Base-by-base conservation (phyloP, 2,888 invertebrate species). In the Philaethria dido region DNA sequence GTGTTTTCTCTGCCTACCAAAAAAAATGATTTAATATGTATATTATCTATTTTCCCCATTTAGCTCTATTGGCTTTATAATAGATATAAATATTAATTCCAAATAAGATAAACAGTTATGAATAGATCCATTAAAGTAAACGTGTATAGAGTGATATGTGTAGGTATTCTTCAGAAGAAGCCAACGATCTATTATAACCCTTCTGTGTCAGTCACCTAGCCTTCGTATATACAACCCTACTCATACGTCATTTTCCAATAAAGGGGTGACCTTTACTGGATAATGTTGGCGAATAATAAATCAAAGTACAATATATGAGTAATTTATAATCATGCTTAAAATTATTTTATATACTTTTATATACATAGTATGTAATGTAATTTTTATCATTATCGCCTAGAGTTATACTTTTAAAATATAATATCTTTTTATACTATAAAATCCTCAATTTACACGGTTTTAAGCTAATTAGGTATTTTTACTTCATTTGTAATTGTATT, bases 121-220 rank as follows among this genome's bases (percentile, higher is more conserved):
- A 52, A 2, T 50, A 25, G 14, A 25, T 16, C 29, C 9, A 52
- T 29, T 29, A 16, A 29, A 33, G 11, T 29, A 52, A 29, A 52
- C 25, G 16, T 33, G 16, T 52, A 11, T 29, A 52, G n/a, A n/a
- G 29, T 8, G 16, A 52, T 29, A 29, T 16, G 9, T 16, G 29
- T 44, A 16, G 52, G 16, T 52, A 52, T 52, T 52, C 16, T 33
- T 73, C 72, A 78, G 80, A 83, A 82, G 82, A 84, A 82, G 75
- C 75, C 72, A 78, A 80, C 80, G 80, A 78, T 80, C 77, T 80
- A 77, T 82, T 86, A 84, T 78, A 76, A 78, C 82, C 78, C 77
- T 80, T 77, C 73, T 68, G 76, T 78, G 80, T 78, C 82, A 74
- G 79, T 81, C 78, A 82, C 77, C 80, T 18, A 52, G 52, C 29